Percentiles rank a stretch among this genome's conserved stretches.
Evolutionary conservation across 2,113 vertebrate species (phyloP).

Genomic region (Mobula hypostoma): DNA sequence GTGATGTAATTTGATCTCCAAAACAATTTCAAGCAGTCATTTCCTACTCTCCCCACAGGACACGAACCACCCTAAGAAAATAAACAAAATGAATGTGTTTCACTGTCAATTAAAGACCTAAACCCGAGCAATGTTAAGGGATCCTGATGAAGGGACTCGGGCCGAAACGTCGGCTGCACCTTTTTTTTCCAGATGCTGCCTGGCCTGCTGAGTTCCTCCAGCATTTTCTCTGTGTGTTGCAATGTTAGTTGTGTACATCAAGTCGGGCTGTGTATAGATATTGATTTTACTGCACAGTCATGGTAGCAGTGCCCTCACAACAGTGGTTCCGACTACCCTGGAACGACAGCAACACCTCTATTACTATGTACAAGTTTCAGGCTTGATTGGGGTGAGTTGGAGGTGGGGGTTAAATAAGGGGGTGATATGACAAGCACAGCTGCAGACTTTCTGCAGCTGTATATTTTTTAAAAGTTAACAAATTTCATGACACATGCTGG

Average conservation of each 20-base stretch:
- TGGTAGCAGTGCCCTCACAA: not conserved
- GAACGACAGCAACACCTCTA: too few species aligned
- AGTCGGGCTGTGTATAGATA: not conserved
- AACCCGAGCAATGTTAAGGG: not conserved
- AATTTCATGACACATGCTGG: too few species aligned
- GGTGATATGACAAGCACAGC: too few species aligned
- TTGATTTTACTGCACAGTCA: not conserved
- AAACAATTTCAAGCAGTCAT: not conserved
- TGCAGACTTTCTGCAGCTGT: not conserved
- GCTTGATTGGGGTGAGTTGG: too few species aligned
- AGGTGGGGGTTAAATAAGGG: too few species aligned
- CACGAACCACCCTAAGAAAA: not conserved
- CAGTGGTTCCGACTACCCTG: not conserved
- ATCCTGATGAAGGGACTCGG: too few species aligned
- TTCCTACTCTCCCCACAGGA: not conserved
- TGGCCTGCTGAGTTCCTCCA: too few species aligned
- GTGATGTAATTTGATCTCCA: not conserved
- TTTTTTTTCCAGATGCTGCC: too few species aligned
- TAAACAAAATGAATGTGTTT: not conserved
- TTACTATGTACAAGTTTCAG: too few species aligned
- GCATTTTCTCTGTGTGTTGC: too few species aligned
- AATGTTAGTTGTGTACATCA: not conserved
- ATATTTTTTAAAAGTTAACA: not conserved
- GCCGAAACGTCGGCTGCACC: too few species aligned
- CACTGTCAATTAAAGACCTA: not conserved